Evolutionary conservation across 2,797 vertebrate species (phyloP).

Genomic region (Gymnopithys bicolor): DNA sequence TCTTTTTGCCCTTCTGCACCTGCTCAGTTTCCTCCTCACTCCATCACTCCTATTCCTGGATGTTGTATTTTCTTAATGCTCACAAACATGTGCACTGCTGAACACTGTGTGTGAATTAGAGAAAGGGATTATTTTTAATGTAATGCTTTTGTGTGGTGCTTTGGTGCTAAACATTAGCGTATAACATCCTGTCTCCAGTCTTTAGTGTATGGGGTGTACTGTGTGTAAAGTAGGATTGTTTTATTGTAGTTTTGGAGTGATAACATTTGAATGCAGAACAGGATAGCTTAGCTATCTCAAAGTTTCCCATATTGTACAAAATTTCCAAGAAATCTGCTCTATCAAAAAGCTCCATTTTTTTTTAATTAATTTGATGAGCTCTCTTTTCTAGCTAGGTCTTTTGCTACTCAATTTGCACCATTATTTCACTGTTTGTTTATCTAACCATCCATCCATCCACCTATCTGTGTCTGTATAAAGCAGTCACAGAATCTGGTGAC

Average conservation of each 20-base stretch:
- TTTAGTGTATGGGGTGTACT: background rate
- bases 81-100: background rate
- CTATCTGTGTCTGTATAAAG: constrained; percentile 59
- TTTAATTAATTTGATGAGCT: constrained; percentile 41
- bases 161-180: background rate
- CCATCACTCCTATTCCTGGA: background rate
- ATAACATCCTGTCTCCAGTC: background rate
- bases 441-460: constrained; percentile 13
- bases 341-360: constrained; percentile 16
- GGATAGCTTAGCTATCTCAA: background rate
- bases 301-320: background rate
- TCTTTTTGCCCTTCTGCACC: background rate
- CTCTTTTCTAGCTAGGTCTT: constrained; percentile 41
- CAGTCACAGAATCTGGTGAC: constrained; percentile 66
- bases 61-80: background rate
- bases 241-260: background rate
- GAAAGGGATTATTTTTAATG: background rate
- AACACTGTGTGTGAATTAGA: background rate
- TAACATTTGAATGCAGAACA: background rate
- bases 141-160: background rate
- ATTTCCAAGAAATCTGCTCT: background rate
- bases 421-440: constrained; percentile 70
- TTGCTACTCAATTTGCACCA: constrained; percentile 49
- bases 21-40: background rate
- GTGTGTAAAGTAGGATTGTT: background rate